phyloP scores from a whole-genome alignment of 2,888 invertebrate species.

The Agonopterix subpropinquella region DNA sequence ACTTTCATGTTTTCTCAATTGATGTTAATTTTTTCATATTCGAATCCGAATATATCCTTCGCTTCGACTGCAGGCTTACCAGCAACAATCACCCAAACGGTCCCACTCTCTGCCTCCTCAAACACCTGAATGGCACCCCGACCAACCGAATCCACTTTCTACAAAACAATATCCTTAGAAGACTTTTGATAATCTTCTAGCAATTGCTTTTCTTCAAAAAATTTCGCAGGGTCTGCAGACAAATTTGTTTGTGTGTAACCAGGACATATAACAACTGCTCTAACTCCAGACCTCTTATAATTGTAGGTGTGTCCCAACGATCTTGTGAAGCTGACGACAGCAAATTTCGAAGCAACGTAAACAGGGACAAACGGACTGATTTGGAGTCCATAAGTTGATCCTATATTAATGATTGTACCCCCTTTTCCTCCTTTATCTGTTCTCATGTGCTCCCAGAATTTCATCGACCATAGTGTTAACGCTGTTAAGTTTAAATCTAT shows the following conservation, averaged over 20 bases:
- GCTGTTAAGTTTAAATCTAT: constrained; percentile 30
- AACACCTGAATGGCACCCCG: constrained; percentile 39
- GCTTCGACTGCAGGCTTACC: constrained; percentile 24
- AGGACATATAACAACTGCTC: constrained; percentile 51
- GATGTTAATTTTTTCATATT: no score
- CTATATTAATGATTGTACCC: constrained; percentile 76
- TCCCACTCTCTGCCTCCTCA: constrained; percentile 59
- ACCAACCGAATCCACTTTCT: constrained; percentile 37
- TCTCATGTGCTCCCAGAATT: constrained; percentile 69
- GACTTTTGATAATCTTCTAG: neutral
- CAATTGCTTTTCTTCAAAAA: neutral
- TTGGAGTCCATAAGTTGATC: constrained; percentile 69
- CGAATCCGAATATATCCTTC: no score
- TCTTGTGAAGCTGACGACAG: constrained; percentile 55
- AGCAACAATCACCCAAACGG: constrained; percentile 62
- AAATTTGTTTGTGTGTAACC: constrained; percentile 23
- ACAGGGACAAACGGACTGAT: constrained; percentile 58
- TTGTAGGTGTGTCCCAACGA: constrained; percentile 47
- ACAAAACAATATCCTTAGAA: constrained; percentile 22
- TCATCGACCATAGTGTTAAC: constrained; percentile 37
- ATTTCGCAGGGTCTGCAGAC: neutral
- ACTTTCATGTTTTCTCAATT: no score
- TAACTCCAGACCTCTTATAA: constrained; percentile 46
- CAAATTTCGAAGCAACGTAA: constrained; percentile 74
- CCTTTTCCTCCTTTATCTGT: constrained; percentile 65